Percentiles rank a stretch among this genome's conserved stretches.
phyloP scores from a whole-genome alignment of 2,113 vertebrate species.

The Leuciscus idus region DNA sequence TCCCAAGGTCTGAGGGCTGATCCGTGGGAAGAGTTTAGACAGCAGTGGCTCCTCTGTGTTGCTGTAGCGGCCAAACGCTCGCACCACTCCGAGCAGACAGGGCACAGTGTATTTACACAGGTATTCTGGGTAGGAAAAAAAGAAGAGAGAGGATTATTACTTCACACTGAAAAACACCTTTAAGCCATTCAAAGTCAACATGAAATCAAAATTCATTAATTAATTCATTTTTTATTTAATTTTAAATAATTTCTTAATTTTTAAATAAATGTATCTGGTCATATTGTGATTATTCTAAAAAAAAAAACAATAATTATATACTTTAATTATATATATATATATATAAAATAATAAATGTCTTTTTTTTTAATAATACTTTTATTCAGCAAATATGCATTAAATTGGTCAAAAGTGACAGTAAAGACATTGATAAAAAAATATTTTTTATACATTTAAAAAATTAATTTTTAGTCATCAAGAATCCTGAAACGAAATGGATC shows the following conservation, averaged over 20 bases:
- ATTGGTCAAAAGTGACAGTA: no score
- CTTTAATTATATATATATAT: no score
- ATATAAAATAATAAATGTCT: no score
- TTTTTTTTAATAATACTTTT: no score
- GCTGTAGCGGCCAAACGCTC: slow-evolving; percentile 94
- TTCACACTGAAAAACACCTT: not conserved
- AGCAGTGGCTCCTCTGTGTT: slow-evolving; percentile 91
- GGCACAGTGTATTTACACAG: slow-evolving; percentile 91
- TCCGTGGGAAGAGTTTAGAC: slow-evolving; percentile 91
- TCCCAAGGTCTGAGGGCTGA: slow-evolving; percentile 73
- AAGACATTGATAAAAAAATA: no score
- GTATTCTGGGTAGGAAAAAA: slow-evolving; percentile 78
- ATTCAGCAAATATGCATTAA: no score
- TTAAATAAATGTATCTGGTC: not conserved
- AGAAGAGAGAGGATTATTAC: not conserved
- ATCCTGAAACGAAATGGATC: no score
- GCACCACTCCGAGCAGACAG: slow-evolving; percentile 88
- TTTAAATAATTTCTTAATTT: not conserved
- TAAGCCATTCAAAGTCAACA: not conserved
- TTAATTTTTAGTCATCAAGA: no score
- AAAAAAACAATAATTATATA: no score
- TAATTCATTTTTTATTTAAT: no score
- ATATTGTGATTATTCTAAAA: not conserved
- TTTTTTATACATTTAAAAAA: no score
- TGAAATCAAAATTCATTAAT: not conserved